These are phyloP conservation scores for Metaphire vulgaris DNA, from an alignment of 1,140 invertebrate species.

Conservation along the genomic window DNA sequence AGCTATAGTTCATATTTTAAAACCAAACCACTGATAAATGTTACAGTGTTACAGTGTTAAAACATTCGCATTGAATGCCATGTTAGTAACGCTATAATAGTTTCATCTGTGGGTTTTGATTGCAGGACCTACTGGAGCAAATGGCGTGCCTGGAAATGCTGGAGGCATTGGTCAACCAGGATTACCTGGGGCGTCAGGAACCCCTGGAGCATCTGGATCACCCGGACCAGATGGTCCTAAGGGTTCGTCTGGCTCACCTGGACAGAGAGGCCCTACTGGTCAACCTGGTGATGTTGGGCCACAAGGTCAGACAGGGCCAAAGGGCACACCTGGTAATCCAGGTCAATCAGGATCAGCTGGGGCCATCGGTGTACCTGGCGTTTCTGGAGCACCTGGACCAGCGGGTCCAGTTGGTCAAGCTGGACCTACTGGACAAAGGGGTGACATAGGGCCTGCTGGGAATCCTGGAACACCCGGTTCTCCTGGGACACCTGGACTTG, in stretches of 20 bases:
- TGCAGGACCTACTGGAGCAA: not conserved
- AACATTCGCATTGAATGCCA: no score
- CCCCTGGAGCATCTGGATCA: not conserved
- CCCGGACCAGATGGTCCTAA: not conserved
- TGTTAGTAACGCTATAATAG: no score
- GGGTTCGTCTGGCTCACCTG: conserved; percentile 6
- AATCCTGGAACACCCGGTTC: conserved; percentile 15
- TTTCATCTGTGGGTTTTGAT: no score
- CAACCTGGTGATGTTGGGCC: not conserved
- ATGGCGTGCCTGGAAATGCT: not conserved
- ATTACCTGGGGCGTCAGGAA: not conserved
- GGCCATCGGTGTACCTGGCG: not conserved
- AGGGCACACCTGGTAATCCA: not conserved
- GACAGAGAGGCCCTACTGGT: not conserved
- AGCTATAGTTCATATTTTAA: no score
- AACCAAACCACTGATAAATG: no score
- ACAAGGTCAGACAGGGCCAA: conserved; percentile 2
- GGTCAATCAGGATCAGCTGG: conserved; percentile 4
- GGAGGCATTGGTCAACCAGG: conserved; percentile 17
- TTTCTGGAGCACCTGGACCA: conserved; percentile 4
- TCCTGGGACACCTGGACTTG: conserved; percentile 18
- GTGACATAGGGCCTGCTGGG: conserved; percentile 10
- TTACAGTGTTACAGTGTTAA: no score
- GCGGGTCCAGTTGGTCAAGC: not conserved
- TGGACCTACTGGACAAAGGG: not conserved